These are phyloP conservation scores for Anoplophora glabripennis DNA, from an alignment of 1,140 invertebrate genomes.

Conservation along the genomic window DNA sequence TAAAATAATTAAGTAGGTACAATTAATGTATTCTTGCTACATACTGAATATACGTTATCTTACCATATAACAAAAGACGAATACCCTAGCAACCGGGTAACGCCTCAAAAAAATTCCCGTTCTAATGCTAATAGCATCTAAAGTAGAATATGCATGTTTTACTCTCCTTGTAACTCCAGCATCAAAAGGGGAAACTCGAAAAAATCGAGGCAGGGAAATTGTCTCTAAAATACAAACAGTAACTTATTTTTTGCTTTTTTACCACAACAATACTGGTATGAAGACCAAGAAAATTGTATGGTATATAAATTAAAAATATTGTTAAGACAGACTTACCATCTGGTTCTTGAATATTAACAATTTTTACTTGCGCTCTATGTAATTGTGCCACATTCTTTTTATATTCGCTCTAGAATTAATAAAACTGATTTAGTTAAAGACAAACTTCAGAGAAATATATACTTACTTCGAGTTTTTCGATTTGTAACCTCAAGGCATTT, in stretches of 20 bases:
- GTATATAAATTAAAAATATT: neutral
- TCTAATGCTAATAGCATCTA: constrained; percentile 74
- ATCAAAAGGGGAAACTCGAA: constrained; percentile 75
- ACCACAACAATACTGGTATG: neutral
- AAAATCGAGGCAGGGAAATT: constrained; percentile 66
- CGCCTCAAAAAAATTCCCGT: constrained; percentile 76
- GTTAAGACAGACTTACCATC: constrained; percentile 52
- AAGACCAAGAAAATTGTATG: neutral
- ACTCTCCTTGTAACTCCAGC: constrained; percentile 73
- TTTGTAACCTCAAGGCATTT: constrained; percentile 73
- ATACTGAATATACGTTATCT: constrained; percentile 11
- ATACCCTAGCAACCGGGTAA: constrained; percentile 76
- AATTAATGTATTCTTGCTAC: neutral
- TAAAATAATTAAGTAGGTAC: constrained; percentile 42
- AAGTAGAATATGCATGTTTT: constrained; percentile 73
- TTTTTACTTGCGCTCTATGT: constrained; percentile 37
- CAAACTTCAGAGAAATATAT: neutral
- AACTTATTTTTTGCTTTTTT: constrained; percentile 30
- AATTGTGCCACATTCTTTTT: constrained; percentile 33
- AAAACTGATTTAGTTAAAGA: constrained; percentile 1
- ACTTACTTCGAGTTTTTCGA: constrained; percentile 73
- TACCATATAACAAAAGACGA: constrained; percentile 68
- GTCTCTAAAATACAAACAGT: constrained; percentile 53
- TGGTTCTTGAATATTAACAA: constrained; percentile 62
- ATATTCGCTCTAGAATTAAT: constrained; percentile 38